Evolutionary conservation across 2,888 invertebrate genomes (phyloP), one percentile per base, ranked within the genome.

Genomic region (Margaritifera margaritifera): DNA sequence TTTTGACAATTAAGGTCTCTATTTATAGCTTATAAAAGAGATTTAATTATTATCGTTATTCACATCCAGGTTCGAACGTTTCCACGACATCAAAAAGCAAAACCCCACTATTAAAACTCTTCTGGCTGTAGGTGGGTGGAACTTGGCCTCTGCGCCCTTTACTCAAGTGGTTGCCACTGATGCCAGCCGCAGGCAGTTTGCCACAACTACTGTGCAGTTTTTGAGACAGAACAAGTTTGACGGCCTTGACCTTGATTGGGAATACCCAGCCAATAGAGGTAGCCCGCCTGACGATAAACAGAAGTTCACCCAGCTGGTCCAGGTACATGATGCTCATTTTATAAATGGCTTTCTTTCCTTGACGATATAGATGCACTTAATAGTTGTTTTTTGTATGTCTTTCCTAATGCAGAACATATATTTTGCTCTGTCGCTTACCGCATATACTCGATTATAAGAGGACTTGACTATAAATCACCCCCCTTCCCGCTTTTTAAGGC

Each of bases 211-310:
- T 8, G 80, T 87, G 11, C 53, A 68, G 24, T 88, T 80, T 75
- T 69, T 86, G 27, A 74, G 85, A 62, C 67, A 70, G 53, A 66
- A 80, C 85, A 93, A 94, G 57, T 97, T 98, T 87, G 93, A 94
- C 75, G 98, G 98, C 6, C 90, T 98, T 0, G 96, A 97, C 83
- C 91, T 97, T 50, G 96, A 97, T 84, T 98, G 97, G 97, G 96
- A 96, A 86, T 97, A 97, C 87, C 97, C 97, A 0, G 87, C 81
- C 18, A 80, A 79, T 59, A 69, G 87, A 60, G 87, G 86, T 19
- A 87, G 88, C 73, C 86, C 86, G 4, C 72, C 86, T 4, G 80
- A 69, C 18, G 88, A 88, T 72, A 86, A 79, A 70, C 71, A 84
- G 0, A 77, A 74, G 61, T 88, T 81, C 65, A 77, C 80, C 0